Percentiles rank a stretch among this genome's conserved stretches.
These are phyloP conservation scores for Pachypeltis micranthus DNA, from an alignment of 1,140 invertebrate genomes.

Conservation along the genomic window DNA sequence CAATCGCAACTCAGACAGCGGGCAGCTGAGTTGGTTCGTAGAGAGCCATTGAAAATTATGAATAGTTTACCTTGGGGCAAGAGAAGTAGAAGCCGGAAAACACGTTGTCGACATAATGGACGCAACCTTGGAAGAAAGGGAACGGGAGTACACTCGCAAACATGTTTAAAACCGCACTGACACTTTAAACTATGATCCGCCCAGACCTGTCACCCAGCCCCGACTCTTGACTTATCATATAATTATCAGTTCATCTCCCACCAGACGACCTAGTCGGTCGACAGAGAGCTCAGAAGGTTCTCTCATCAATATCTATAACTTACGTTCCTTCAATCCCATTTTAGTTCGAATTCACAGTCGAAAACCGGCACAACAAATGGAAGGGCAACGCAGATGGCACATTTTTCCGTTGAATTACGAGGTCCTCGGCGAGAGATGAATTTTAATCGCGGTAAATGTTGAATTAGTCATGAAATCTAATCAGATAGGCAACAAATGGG, in stretches of 20 bases:
- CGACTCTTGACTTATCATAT: not conserved
- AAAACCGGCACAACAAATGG: too few relatives aligned
- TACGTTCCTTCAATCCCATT: too few relatives aligned
- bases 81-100: constrained; percentile 13
- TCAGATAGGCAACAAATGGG: too few relatives aligned
- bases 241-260: not conserved
- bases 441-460: too few relatives aligned
- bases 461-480: too few relatives aligned
- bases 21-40: not conserved
- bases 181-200: not conserved
- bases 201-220: not conserved
- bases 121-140: constrained; percentile 11
- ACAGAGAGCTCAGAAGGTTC: too few relatives aligned
- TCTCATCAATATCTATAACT: too few relatives aligned
- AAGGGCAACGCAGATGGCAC: too few relatives aligned
- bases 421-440: too few relatives aligned
- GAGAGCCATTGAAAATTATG: not conserved
- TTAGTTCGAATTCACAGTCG: too few relatives aligned
- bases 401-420: too few relatives aligned
- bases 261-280: too few relatives aligned
- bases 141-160: constrained; percentile 7
- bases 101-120: constrained; percentile 10
- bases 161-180: constrained; percentile 3
- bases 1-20: not conserved
- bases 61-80: constrained; percentile 4